Percentiles rank a stretch among this genome's conserved stretches.
Conservation (phyloP, 2,797 vertebrate genomes). For the Philypnodon macrostomus region DNA sequence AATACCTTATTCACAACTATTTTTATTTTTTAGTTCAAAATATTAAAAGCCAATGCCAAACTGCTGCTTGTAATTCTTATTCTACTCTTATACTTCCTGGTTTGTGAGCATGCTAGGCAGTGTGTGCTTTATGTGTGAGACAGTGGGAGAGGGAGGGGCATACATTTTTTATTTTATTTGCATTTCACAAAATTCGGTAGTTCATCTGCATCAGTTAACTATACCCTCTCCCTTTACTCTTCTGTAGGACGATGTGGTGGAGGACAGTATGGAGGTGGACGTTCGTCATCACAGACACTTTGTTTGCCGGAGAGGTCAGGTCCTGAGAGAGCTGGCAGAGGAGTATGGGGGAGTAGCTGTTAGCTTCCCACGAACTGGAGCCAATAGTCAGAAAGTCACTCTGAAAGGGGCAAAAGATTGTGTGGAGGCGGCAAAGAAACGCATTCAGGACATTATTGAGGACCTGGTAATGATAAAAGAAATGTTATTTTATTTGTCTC, state of each 20-base stretch:
- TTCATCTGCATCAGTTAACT: too few species aligned
- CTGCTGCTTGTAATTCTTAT: too few species aligned
- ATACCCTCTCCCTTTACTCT: neutral
- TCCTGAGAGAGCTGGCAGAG: slow-evolving; percentile 80
- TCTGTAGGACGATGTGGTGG: slow-evolving; percentile 78
- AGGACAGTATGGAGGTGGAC: slow-evolving; percentile 80
- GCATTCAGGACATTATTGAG: slow-evolving; percentile 80
- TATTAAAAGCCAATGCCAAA: too few species aligned
- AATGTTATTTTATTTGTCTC: too few species aligned
- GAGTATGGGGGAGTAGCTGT: slow-evolving; percentile 83
- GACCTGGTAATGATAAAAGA: slow-evolving; percentile 69
- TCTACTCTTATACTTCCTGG: too few species aligned
- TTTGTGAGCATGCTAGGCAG: too few species aligned
- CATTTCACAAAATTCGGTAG: too few species aligned
- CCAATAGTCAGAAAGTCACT: slow-evolving; percentile 76
- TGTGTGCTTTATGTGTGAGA: too few species aligned
- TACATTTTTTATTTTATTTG: too few species aligned
- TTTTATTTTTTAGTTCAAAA: too few species aligned
- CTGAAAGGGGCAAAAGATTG: slow-evolving; percentile 84
- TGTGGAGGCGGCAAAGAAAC: slow-evolving; percentile 79
- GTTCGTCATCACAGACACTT: slow-evolving; percentile 80
- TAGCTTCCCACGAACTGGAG: slow-evolving; percentile 80
- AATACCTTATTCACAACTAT: too few species aligned
- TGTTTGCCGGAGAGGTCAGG: slow-evolving; percentile 78
- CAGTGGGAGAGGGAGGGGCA: too few species aligned